These are phyloP conservation scores for Cephalopterus ornatus DNA, from an alignment of 2,113 vertebrate genomes.

Conservation along the genomic window DNA sequence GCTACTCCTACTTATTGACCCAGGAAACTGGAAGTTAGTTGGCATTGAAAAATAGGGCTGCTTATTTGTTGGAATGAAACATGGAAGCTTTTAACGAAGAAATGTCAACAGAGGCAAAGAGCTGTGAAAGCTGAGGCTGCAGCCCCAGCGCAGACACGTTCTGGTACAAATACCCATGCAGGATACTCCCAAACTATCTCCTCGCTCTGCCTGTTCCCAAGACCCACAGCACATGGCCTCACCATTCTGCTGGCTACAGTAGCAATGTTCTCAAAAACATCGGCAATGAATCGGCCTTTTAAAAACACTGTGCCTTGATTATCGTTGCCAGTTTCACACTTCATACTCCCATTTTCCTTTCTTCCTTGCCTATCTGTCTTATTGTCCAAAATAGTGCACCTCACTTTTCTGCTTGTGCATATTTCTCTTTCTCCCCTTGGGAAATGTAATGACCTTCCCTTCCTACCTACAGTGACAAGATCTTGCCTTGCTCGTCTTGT, in stretches of 20 bases:
- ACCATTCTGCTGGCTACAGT: background rate
- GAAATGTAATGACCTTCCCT: background rate
- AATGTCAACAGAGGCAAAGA: background rate
- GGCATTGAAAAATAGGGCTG: background rate
- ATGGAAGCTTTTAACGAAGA: background rate
- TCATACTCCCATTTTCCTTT: background rate
- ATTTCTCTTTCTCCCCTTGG: background rate
- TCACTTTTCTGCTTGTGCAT: background rate
- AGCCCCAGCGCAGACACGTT: background rate
- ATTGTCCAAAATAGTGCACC: background rate
- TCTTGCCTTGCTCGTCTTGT: background rate
- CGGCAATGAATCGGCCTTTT: fast-evolving
- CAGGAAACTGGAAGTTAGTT: background rate
- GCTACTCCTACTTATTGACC: background rate
- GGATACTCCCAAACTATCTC: background rate
- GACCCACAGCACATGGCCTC: background rate
- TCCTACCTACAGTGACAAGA: background rate
- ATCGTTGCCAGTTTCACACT: background rate
- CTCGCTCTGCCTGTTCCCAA: background rate
- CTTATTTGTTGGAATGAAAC: background rate
- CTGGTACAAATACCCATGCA: background rate
- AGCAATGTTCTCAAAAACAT: background rate
- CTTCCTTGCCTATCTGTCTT: background rate
- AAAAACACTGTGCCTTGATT: background rate
- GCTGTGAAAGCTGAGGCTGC: background rate